These are phyloP conservation scores for Pelobates cultripes DNA, from an alignment of 2,797 vertebrate species.

Conservation along the genomic window DNA sequence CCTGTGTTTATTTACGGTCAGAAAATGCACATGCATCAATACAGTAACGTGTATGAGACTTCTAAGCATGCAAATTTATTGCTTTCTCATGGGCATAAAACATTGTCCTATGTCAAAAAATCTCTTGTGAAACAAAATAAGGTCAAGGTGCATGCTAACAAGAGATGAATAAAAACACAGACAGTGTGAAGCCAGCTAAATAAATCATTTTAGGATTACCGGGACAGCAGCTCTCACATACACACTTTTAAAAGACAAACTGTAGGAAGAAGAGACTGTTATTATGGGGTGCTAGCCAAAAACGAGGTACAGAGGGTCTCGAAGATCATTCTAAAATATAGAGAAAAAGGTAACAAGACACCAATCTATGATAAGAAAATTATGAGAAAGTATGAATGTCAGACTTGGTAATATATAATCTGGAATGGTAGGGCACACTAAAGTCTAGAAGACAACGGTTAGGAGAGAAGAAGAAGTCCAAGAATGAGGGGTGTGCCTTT, in stretches of 20 bases:
- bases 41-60: background rate
- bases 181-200: background rate
- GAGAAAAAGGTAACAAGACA: too few species aligned
- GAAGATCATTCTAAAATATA: too few species aligned
- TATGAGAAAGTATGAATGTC: too few species aligned
- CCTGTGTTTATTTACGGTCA: background rate
- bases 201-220: background rate
- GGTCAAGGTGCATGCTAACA: background rate
- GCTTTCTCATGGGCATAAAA: background rate
- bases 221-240: background rate
- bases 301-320: too few species aligned
- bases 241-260: too few species aligned
- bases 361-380: too few species aligned
- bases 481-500: too few species aligned
- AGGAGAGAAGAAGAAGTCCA: too few species aligned
- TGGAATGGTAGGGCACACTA: too few species aligned
- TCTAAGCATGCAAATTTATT: background rate
- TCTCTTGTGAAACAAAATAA: constrained; percentile 2
- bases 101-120: background rate
- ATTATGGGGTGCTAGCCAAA: background rate
- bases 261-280: background rate
- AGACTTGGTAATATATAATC: too few species aligned
- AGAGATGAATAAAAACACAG: background rate
- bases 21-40: background rate
- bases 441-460: too few species aligned